A percentile compares a stretch with the other conserved stretches of the same genome.
phyloP scores from a whole-genome alignment of 2,888 invertebrate genomes.

The Agriopis leucophaearia region DNA sequence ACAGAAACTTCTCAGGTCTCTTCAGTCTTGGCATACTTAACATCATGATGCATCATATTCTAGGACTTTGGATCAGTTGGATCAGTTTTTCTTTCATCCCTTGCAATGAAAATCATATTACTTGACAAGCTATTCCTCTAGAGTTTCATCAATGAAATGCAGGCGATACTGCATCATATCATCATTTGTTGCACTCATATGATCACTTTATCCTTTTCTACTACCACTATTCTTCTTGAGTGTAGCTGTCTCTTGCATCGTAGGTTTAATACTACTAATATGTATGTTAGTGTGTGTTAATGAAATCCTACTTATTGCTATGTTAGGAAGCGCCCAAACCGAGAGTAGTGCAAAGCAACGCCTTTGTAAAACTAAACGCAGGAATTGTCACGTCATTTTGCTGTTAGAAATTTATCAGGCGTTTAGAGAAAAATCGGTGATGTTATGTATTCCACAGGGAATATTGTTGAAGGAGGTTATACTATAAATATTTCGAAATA shows the following conservation, averaged over 20 bases:
- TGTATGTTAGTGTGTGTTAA: conserved; percentile 52
- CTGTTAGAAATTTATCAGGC: conserved; percentile 12
- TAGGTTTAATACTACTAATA: conserved; percentile 37
- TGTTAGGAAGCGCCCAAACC: conserved; percentile 56
- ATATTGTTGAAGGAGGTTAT: background rate
- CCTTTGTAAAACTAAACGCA: conserved; percentile 29
- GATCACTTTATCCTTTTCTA: background rate
- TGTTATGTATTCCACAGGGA: background rate
- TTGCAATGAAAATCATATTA: background rate
- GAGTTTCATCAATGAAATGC: background rate
- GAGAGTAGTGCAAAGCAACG: conserved; percentile 26
- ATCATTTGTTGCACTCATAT: background rate
- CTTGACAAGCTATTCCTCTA: background rate
- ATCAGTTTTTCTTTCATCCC: background rate
- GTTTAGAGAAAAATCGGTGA: background rate
- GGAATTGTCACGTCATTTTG: conserved; percentile 33
- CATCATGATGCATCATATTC: too few species aligned
- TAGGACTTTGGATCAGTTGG: too few species aligned
- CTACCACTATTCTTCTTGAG: background rate
- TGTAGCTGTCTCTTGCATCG: conserved; percentile 24
- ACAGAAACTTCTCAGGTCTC: too few species aligned
- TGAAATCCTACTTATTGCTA: conserved; percentile 54
- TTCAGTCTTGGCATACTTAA: too few species aligned
- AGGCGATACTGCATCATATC: background rate
- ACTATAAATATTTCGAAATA: background rate